Evolutionary conservation across 1,140 invertebrate species (phyloP).

Genomic region (Papilio polytes): DNA sequence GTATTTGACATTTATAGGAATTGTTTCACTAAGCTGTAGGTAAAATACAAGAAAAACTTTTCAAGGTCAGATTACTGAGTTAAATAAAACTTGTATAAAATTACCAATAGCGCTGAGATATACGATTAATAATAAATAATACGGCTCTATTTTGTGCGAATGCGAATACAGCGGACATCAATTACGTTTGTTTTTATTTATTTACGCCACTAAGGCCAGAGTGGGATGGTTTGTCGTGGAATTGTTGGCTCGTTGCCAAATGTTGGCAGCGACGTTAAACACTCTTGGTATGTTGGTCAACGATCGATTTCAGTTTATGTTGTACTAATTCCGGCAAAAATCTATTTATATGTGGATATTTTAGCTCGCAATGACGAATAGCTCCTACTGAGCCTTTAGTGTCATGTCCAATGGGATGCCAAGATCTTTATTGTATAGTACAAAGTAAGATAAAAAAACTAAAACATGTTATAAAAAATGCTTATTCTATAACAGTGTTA

Average conservation of each 20-base stretch:
- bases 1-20: neutral
- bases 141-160: conserved; percentile 23
- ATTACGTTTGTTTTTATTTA: conserved; percentile 43
- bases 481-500: neutral
- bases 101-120: neutral
- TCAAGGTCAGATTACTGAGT: neutral
- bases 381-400: neutral
- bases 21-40: neutral
- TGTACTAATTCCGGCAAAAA: conserved; percentile 52
- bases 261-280: conserved; percentile 72
- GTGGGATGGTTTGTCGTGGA: conserved; percentile 64
- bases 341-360: conserved; percentile 35
- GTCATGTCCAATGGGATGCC: neutral
- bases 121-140: neutral
- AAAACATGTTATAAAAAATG: neutral
- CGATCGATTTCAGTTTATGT: conserved; percentile 76
- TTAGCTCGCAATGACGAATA: neutral
- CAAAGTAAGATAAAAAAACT: neutral
- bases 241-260: conserved; percentile 74
- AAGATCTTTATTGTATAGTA: neutral
- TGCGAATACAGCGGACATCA: conserved; percentile 36
- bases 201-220: conserved; percentile 39
- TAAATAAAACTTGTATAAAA: conserved; percentile 7
- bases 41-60: neutral
- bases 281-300: conserved; percentile 72